A percentile compares a stretch with the other conserved stretches of the same genome.
phyloP scores from a whole-genome alignment of 2,797 vertebrate genomes.

The Sebastes jordani region DNA sequence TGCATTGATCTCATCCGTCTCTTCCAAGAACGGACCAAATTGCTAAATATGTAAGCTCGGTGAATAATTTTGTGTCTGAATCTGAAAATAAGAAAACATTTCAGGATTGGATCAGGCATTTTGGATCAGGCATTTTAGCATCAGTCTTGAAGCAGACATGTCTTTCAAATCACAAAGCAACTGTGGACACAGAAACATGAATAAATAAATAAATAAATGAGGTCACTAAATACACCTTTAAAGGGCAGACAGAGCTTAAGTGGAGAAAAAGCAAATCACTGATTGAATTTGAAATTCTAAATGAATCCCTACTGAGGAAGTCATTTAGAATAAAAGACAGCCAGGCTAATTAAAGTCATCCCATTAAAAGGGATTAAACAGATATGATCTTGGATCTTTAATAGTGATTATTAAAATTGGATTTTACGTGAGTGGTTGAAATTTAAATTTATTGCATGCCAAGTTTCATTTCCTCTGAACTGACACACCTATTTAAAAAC shows the following conservation, averaged over 20 bases:
- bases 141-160: neutral
- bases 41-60: too few relatives aligned
- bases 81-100: neutral
- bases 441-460: constrained; percentile 31
- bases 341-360: constrained; percentile 10
- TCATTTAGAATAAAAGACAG: constrained; percentile 7
- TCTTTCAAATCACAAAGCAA: neutral
- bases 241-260: neutral
- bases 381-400: constrained; percentile 30
- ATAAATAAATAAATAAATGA: neutral
- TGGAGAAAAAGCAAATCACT: neutral
- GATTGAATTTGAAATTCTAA: constrained; percentile 19
- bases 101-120: neutral
- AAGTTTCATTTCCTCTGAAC: constrained; percentile 12
- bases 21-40: neutral
- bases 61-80: neutral
- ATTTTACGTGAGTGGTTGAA: constrained; percentile 12
- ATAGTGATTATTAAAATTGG: constrained; percentile 42
- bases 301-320: neutral
- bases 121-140: too few relatives aligned
- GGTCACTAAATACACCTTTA: neutral
- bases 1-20: neutral
- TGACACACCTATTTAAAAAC: constrained; percentile 31
- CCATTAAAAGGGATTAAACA: constrained; percentile 32
- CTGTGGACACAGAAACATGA: neutral